Evolutionary conservation across 2,888 invertebrate species (phyloP).

Genomic region (Sipha maydis): DNA sequence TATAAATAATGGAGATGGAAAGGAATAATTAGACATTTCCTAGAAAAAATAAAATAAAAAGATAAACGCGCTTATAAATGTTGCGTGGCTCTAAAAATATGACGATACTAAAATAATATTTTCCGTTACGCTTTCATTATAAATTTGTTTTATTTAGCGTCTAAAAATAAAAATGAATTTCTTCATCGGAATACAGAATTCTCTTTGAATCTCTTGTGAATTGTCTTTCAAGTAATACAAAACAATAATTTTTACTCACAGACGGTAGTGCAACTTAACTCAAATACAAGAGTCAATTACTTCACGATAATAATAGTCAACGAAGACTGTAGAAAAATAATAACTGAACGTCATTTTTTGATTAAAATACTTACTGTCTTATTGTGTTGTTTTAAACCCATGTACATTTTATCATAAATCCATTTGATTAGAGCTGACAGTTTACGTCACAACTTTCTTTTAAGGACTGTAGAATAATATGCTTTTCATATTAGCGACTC

Average conservation of each 20-base stretch:
- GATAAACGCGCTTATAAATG: background rate
- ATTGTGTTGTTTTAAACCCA: background rate
- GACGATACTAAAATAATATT: background rate
- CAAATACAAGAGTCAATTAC: background rate
- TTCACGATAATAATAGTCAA: background rate
- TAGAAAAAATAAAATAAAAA: background rate
- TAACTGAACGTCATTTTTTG: background rate
- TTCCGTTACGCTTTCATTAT: background rate
- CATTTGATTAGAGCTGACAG: too few relatives aligned
- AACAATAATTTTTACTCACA: background rate
- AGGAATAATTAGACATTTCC: conserved; percentile 12
- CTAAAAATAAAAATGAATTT: background rate
- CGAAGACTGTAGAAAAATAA: background rate
- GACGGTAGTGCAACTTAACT: background rate
- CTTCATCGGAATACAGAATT: background rate
- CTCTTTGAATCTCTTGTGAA: background rate
- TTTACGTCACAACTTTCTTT: background rate
- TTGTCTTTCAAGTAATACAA: background rate
- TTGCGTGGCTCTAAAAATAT: background rate
- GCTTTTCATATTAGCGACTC: too few relatives aligned
- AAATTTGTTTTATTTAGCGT: background rate
- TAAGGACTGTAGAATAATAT: background rate
- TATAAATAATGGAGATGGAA: background rate
- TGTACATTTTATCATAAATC: too few relatives aligned
- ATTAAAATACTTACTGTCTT: background rate